Evolutionary conservation across 2,888 invertebrate species (phyloP), one percentile per base, ranked within the genome.

Genomic region (Gortyna flavago): DNA sequence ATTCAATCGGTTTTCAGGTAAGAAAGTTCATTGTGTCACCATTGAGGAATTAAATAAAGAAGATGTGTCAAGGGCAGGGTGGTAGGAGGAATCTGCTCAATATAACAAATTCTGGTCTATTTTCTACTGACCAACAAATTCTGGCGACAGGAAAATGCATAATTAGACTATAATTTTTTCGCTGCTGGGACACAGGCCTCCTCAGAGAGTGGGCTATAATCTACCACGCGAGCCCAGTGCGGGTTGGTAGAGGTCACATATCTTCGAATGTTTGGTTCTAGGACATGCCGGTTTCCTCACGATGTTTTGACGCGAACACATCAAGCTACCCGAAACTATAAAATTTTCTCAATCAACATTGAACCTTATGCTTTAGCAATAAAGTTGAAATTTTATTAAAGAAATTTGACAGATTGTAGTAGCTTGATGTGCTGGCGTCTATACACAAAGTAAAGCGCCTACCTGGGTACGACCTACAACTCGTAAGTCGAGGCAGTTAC

Each of bases 1-100:
- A 83, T 78, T 85, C 48, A 64, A 74, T 79, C 54, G 61, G 72
- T 76, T 76, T 11, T 59, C 71, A 72, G 59, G 62, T 70, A 41
- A 64, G n/a, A 41, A 48, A 61, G 35, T 71, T 71, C 51, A 41
- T 44, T 25, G 70, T 73, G 67, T 32, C 29, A 7, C 16, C 16
- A 32, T 8, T 54, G 38, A 48, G 35, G 25, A 35, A 48, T 48
- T 9, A 38, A 44, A 29, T 11, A 38, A 54, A 29, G 18, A 18
- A 5, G 29, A 18, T 75, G 32, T 29, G 41, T 18, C 11, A 9
- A 13, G 9, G 11, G 21, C 11, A 44, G 21, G 29, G 1, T 41
- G 29, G 18, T 32, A n/a, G 32, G 8, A 8, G 48, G 0, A 18
- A 48, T 62, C 21, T 7, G 11, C 1, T 16, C 25, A 18, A 51